Percentiles rank a stretch among this genome's conserved stretches.
Conservation (phyloP, 2,113 vertebrate species). For the Myodes glareolus region DNA sequence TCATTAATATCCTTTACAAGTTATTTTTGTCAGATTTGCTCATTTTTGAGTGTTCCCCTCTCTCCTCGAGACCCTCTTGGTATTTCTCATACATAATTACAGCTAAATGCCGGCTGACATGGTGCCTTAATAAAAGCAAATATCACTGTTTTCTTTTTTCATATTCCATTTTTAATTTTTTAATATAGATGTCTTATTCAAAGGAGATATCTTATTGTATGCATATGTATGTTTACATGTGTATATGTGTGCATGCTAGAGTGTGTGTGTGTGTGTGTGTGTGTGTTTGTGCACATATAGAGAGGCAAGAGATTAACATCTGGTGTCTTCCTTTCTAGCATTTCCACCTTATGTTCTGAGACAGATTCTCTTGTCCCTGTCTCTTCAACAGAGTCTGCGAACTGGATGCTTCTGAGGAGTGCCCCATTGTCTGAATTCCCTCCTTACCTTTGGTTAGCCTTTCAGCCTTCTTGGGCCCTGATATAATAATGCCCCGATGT, state of each 20-base stretch:
- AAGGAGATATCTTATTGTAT: not conserved
- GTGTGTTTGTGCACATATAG: not conserved
- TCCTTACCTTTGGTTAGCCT: too few species aligned
- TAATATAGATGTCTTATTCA: not conserved
- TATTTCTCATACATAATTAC: not conserved
- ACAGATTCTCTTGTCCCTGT: too few species aligned
- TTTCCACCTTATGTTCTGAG: not conserved
- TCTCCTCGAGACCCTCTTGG: not conserved
- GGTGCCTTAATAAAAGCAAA: not conserved
- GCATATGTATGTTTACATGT: not conserved
- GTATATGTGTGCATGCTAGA: not conserved
- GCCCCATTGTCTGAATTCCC: too few species aligned
- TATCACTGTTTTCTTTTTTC: not conserved
- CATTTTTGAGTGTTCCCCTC: not conserved
- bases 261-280: not conserved
- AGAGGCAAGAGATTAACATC: not conserved
- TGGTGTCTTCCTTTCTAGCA: not conserved
- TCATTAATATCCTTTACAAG: not conserved
- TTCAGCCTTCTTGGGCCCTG: too few species aligned
- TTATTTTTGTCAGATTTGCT: conserved; percentile 7
- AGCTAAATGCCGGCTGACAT: not conserved
- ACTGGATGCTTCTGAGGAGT: too few species aligned
- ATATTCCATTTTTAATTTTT: not conserved
- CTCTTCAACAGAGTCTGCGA: too few species aligned
- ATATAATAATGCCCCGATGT: too few species aligned